Base-by-base conservation (phyloP, 2,888 invertebrate species). In the Archips xylosteana region DNA sequence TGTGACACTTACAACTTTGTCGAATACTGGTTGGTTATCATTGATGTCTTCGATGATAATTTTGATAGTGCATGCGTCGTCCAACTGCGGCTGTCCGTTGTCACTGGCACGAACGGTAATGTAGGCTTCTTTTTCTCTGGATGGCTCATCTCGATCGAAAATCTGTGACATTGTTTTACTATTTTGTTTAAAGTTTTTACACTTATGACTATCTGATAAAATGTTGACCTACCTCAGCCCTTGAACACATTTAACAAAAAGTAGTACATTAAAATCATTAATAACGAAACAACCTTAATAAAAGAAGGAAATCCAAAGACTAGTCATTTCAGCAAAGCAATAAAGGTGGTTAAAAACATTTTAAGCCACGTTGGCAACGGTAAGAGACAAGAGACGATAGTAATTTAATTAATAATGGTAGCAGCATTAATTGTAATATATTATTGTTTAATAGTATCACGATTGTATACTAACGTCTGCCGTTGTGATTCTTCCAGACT, bases 61-160 rank as follows among this genome's bases (percentile, higher is more conserved):
- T 94, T 97, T 97, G 87, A 99, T 97, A 5, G 98, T 98, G 90
- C 99, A 99, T 71, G 98, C 97, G 83, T 98, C 98, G 81, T 98
- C 98, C 69, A 99, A 94, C 64, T 97, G 96, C 0, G 98, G 98
- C 79, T 96, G 96, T 0, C 99, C 99, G 88, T 98, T 97, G 92
- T 99, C 99, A 74, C 97, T 97, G 0, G 98, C 99, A 87, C 98
- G 96, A 8, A 99, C 97, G 47, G 98, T 98, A 66, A 98, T 95
- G 84, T 98, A 98, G 75, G 95, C 96, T 92, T 96, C 98, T 91
- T 96, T 98, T 90, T 96, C 97, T 83, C 97, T 95, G 60, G 96
- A 95, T 8, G 98, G 98, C 85, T 98, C 98, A 86, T 99, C 99
- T 78, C 98, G 96, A 92, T 99, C 98, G 89, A 99, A 97, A 68